Percentiles rank a stretch among this genome's conserved stretches.
Evolutionary conservation across 2,888 invertebrate species (phyloP).

Genomic region (Drosophila neotestacea): DNA sequence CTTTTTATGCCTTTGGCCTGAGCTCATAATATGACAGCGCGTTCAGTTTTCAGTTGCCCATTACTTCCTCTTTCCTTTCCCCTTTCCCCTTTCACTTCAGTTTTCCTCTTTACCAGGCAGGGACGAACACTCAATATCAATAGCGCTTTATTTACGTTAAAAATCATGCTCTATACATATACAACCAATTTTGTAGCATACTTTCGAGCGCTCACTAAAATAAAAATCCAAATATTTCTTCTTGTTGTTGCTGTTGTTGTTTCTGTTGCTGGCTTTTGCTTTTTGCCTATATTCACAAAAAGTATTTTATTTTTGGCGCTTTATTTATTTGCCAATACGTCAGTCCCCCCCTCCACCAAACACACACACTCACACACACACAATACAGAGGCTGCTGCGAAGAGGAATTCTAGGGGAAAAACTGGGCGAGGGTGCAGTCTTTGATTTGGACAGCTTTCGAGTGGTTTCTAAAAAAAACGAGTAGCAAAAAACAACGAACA

Average conservation of each 20-base stretch:
- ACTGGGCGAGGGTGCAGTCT: constrained; percentile 15
- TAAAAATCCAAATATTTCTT: constrained; percentile 27
- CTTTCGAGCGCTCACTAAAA: constrained; percentile 48
- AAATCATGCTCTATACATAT: constrained; percentile 37
- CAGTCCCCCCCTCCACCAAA: constrained; percentile 22
- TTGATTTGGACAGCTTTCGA: constrained; percentile 62
- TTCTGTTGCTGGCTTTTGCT: constrained; percentile 23
- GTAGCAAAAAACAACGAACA: constrained; percentile 25
- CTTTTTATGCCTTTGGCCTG: constrained; percentile 58
- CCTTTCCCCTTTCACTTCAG: too few species aligned
- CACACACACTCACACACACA: constrained; percentile 22
- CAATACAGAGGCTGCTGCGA: constrained; percentile 6
- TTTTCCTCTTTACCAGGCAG: not conserved
- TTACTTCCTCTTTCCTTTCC: not conserved
- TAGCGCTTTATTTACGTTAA: constrained; percentile 69
- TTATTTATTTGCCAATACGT: constrained; percentile 61
- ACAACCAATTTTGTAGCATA: constrained; percentile 70
- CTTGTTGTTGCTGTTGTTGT: constrained; percentile 4
- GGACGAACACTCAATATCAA: constrained; percentile 61
- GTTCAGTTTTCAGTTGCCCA: constrained; percentile 14
- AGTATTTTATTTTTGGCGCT: constrained; percentile 54
- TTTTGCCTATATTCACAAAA: constrained; percentile 38
- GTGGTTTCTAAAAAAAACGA: constrained; percentile 44
- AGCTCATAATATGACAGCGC: constrained; percentile 66
- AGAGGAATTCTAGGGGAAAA: not conserved